A percentile compares a stretch with the other conserved stretches of the same genome.
These are phyloP conservation scores for Carcharodon carcharias DNA, from an alignment of 2,797 vertebrate species.

Conservation along the genomic window DNA sequence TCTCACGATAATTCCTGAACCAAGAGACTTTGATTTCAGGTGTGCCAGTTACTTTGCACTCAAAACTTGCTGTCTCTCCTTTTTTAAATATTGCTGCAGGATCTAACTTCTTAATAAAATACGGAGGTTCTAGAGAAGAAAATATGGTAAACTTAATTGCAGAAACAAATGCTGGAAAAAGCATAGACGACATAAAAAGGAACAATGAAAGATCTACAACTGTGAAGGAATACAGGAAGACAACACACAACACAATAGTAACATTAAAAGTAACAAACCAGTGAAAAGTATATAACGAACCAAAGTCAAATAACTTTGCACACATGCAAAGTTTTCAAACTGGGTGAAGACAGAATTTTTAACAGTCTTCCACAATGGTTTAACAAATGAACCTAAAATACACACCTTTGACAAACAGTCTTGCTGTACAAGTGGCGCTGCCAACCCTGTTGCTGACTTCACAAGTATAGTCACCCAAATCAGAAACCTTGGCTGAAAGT, in stretches of 20 bases:
- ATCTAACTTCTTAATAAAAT: constrained; percentile 80
- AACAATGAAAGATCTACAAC: background rate
- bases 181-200: background rate
- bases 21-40: constrained; percentile 85
- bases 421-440: constrained; percentile 78
- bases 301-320: background rate
- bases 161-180: background rate
- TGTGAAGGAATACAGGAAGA: background rate
- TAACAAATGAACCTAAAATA: constrained; percentile 40
- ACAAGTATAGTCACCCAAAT: constrained; percentile 84
- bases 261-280: constrained; percentile 4
- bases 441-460: constrained; percentile 94
- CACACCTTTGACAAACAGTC: constrained; percentile 89
- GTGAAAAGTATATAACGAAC: background rate
- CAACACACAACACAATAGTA: background rate
- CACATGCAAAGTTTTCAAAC: background rate
- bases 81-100: constrained; percentile 75
- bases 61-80: constrained; percentile 76
- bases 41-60: constrained; percentile 86
- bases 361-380: background rate
- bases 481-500: constrained; percentile 74
- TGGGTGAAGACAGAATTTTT: background rate
- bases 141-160: background rate
- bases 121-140: constrained; percentile 75
- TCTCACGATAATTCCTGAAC: constrained; percentile 89